phyloP scores from a whole-genome alignment of 2,113 vertebrate genomes.

The Gymnocephalus cernua region DNA sequence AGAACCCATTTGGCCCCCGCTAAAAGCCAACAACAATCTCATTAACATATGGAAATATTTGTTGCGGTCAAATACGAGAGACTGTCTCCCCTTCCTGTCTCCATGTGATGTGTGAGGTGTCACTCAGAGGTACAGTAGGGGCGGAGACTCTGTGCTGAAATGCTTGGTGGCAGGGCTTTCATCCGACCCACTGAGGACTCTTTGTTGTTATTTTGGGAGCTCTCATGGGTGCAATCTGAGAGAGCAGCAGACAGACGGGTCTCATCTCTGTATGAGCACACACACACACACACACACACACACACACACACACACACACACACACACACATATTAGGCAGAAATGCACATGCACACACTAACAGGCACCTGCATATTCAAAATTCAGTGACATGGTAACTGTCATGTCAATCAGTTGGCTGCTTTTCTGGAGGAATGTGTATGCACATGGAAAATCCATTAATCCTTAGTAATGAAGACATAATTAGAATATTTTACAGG shows the following conservation, averaged over 20 bases:
- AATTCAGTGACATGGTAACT: slow-evolving; percentile 45
- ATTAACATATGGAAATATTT: slow-evolving; percentile 62
- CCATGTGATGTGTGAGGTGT: slow-evolving; percentile 64
- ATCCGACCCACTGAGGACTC: slow-evolving; percentile 79
- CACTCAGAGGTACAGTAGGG: slow-evolving; percentile 73
- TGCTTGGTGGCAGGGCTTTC: slow-evolving; percentile 80
- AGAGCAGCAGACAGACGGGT: slow-evolving; percentile 75
- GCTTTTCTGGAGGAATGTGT: slow-evolving; percentile 30
- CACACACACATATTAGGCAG: slow-evolving; percentile 14
- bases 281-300: slow-evolving; percentile 39
- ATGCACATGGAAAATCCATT: slow-evolving; percentile 35
- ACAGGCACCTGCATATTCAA: slow-evolving; percentile 43
- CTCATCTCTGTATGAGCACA: slow-evolving; percentile 58
- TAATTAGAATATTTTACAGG: slow-evolving; percentile 7
- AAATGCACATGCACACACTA: slow-evolving; percentile 15
- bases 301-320: slow-evolving; percentile 22
- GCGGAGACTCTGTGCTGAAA: slow-evolving; percentile 72
- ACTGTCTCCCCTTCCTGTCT: slow-evolving; percentile 53
- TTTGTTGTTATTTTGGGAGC: slow-evolving; percentile 84
- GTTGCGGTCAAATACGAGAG: slow-evolving; percentile 69
- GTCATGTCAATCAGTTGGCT: slow-evolving; percentile 62
- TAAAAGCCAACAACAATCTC: slow-evolving; percentile 29
- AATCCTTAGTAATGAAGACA: slow-evolving; percentile 38
- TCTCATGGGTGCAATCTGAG: slow-evolving; percentile 79
- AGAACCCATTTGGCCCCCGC: slow-evolving; percentile 11